Conservation (phyloP, 2,113 vertebrate genomes). For the Mormyrus lacerda region DNA sequence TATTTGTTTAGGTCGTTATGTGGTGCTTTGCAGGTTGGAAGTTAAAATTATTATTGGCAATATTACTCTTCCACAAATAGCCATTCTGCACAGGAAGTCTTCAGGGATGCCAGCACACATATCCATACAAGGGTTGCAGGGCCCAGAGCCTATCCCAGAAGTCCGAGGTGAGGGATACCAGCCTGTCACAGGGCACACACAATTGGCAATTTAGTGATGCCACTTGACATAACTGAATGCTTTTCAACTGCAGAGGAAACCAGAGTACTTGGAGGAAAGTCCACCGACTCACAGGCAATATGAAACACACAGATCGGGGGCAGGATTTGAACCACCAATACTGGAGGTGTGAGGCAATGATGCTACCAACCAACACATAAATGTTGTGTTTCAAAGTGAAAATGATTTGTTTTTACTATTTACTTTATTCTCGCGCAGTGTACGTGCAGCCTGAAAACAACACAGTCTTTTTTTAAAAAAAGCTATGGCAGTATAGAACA, state of each 20-base stretch:
- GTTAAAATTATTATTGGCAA: background rate
- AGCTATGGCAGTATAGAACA: background rate
- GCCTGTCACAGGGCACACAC: background rate
- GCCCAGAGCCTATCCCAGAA: background rate
- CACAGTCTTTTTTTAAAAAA: background rate
- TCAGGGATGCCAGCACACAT: background rate
- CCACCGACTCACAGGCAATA: background rate
- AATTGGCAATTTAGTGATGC: background rate
- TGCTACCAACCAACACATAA: background rate
- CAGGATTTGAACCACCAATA: background rate
- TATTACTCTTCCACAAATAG: background rate
- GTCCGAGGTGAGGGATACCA: background rate
- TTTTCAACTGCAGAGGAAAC: background rate
- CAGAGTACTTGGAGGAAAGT: background rate
- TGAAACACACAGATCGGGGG: background rate
- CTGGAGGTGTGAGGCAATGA: background rate
- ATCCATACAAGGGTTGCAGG: background rate
- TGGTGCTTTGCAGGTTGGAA: background rate
- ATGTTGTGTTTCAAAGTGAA: background rate
- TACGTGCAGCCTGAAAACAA: background rate
- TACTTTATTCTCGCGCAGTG: background rate
- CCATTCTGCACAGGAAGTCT: background rate
- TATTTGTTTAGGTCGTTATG: background rate
- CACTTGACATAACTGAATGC: background rate
- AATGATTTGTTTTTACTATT: background rate